Evolutionary conservation across 2,888 invertebrate species (phyloP).

Genomic region (Morpho achilles): DNA sequence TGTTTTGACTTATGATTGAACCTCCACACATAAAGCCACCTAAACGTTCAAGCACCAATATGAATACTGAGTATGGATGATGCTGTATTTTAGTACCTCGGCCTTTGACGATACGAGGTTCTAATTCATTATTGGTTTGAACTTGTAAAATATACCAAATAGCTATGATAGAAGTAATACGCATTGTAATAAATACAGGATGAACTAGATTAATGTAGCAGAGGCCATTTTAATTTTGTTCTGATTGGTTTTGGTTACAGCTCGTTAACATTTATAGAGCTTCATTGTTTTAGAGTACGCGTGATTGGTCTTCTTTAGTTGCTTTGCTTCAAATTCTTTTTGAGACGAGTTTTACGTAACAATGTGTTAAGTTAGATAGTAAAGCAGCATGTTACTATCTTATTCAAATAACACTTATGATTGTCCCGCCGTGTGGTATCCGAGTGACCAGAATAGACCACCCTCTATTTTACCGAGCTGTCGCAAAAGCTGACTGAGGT

Average conservation of each 20-base stretch:
- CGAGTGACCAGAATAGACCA: too few relatives aligned
- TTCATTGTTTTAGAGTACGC: neutral
- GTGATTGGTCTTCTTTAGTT: neutral
- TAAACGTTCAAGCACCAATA: neutral
- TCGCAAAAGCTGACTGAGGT: too few relatives aligned
- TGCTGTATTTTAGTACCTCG: neutral
- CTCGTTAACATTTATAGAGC: slow-evolving; percentile 14
- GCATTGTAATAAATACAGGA: slow-evolving; percentile 1
- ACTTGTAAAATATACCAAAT: slow-evolving; percentile 1
- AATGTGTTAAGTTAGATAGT: too few relatives aligned
- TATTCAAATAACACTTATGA: too few relatives aligned
- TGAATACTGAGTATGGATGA: slow-evolving; percentile 14
- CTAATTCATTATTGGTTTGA: slow-evolving; percentile 2
- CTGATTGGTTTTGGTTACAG: slow-evolving; percentile 5
- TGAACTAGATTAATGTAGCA: neutral
- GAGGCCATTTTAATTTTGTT: slow-evolving; percentile 8
- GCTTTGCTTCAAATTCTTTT: neutral
- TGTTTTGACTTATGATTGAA: slow-evolving; percentile 38
- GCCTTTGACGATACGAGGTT: slow-evolving; percentile 9
- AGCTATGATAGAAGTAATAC: neutral
- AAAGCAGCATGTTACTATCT: too few relatives aligned
- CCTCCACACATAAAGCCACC: slow-evolving; percentile 35
- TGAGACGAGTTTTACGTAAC: neutral
- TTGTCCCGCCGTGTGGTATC: too few relatives aligned
- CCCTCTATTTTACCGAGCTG: too few relatives aligned